Percentiles rank a stretch among this genome's conserved stretches.
Evolutionary conservation across 2,888 invertebrate genomes (phyloP).

Genomic region (Hecatera dysodea): DNA sequence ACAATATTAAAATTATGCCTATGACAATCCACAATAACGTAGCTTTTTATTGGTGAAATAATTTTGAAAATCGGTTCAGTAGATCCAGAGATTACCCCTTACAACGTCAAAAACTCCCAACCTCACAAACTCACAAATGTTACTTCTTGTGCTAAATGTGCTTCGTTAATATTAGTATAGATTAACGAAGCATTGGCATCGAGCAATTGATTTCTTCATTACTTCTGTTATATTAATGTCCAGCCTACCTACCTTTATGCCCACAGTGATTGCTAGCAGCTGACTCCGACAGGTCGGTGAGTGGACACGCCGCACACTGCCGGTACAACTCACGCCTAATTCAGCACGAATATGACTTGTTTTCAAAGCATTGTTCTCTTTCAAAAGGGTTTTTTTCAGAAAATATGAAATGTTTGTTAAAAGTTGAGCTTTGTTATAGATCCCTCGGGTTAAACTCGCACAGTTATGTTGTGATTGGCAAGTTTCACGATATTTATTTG

Average conservation of each 20-base stretch:
- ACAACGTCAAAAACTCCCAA: too few species aligned
- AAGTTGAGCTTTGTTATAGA: constrained; percentile 9
- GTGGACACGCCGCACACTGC: not conserved
- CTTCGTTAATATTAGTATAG: too few species aligned
- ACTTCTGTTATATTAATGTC: too few species aligned
- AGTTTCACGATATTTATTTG: constrained; percentile 14
- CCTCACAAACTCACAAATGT: too few species aligned
- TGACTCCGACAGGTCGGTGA: not conserved
- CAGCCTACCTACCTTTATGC: constrained; percentile 12
- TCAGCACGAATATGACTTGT: constrained; percentile 14
- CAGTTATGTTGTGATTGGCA: constrained; percentile 35
- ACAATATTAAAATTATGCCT: too few species aligned
- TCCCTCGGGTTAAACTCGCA: constrained; percentile 6
- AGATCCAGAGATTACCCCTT: too few species aligned
- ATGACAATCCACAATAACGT: too few species aligned
- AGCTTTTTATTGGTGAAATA: too few species aligned
- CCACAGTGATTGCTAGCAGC: constrained; percentile 5
- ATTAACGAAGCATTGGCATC: too few species aligned
- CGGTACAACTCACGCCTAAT: constrained; percentile 7
- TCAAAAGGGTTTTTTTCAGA: constrained; percentile 28
- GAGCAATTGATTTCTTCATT: too few species aligned
- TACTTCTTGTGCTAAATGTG: too few species aligned
- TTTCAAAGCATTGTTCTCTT: constrained; percentile 24
- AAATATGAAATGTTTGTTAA: constrained; percentile 5
- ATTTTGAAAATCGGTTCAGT: too few species aligned